phyloP scores from a whole-genome alignment of 2,113 vertebrate species.

The Anguilla rostrata region DNA sequence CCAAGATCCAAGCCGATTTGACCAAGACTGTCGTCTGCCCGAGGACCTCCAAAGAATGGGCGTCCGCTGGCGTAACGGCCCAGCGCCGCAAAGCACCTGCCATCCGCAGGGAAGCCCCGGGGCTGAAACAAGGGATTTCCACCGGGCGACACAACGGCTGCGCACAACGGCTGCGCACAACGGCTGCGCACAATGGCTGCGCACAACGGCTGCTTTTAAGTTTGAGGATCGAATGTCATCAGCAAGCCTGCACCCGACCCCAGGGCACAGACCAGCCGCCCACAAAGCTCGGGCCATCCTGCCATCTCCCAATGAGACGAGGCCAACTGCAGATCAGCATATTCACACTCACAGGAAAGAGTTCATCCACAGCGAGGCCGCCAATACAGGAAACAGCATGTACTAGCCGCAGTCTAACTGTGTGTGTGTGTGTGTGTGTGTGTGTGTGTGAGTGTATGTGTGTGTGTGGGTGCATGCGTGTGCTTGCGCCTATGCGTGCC shows the following conservation, averaged over 20 bases:
- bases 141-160: background rate
- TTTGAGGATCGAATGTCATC: background rate
- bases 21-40: background rate
- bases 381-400: background rate
- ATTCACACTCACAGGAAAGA: background rate
- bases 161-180: too few relatives aligned
- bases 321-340: background rate
- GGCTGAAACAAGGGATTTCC: background rate
- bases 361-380: background rate
- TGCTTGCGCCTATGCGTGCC: too few relatives aligned
- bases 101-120: background rate
- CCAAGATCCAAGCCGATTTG: too few relatives aligned
- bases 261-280: background rate
- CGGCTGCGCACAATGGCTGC: too few relatives aligned
- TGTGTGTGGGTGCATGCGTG: too few relatives aligned
- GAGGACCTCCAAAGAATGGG: background rate
- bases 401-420: background rate
- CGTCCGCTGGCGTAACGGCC: background rate
- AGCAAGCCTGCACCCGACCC: too few relatives aligned
- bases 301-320: background rate
- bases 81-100: background rate
- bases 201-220: background rate
- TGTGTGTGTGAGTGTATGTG: too few relatives aligned
- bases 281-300: background rate
- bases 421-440: too few relatives aligned